Percentiles rank a stretch among this genome's conserved stretches.
These are phyloP conservation scores for Diglossa cyanea DNA, from an alignment of 2,797 vertebrate genomes.

Conservation along the genomic window DNA sequence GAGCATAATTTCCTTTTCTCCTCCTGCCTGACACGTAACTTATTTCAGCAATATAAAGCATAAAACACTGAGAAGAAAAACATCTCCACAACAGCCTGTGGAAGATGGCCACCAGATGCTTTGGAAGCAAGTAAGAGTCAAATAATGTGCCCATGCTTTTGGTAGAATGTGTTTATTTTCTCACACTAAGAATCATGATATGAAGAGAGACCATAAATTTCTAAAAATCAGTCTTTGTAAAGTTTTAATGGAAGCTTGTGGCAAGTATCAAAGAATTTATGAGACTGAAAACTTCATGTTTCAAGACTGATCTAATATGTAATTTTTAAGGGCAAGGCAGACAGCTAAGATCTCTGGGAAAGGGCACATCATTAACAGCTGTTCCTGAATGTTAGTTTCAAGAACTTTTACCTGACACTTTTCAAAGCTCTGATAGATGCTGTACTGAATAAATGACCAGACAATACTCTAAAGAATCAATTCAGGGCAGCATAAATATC, in stretches of 20 bases:
- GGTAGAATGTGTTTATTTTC: background rate
- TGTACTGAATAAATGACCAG: background rate
- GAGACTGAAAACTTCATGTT: background rate
- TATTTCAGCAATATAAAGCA: background rate
- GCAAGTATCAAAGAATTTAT: background rate
- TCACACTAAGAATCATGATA: background rate
- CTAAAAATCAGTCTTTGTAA: background rate
- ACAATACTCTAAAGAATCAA: background rate
- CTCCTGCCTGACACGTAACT: fast-evolving
- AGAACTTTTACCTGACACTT: background rate
- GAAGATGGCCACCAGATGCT: background rate
- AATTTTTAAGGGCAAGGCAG: background rate
- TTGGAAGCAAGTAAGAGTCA: background rate
- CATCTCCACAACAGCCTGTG: background rate
- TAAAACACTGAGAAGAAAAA: background rate
- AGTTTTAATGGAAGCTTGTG: background rate
- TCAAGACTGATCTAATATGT: background rate
- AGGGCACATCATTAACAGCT: background rate
- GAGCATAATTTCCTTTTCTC: background rate
- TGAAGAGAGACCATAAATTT: background rate
- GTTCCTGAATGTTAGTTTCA: background rate
- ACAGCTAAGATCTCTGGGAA: background rate
- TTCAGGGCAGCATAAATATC: background rate
- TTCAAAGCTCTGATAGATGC: background rate
- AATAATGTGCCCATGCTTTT: background rate